Percentiles rank a stretch among this genome's conserved stretches.
Conservation (phyloP, 1,140 invertebrate species). For the Cotesia glomerata region DNA sequence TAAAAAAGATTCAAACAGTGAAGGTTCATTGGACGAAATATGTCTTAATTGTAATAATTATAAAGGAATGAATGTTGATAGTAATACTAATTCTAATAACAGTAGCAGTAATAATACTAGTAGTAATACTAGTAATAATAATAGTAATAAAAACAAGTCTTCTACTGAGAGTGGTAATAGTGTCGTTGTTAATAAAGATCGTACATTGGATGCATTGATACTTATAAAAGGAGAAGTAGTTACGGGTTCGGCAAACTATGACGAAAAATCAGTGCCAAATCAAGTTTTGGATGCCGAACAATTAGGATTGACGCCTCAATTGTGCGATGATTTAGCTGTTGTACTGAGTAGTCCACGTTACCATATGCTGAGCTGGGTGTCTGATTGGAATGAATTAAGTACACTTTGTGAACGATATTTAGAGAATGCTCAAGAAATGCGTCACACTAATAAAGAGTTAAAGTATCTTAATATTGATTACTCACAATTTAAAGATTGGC, state of each 20-base stretch:
- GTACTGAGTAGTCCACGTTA: slow-evolving; percentile 69
- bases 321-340: slow-evolving; percentile 69
- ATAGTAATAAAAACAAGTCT: neutral
- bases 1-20: slow-evolving; percentile 28
- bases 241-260: slow-evolving; percentile 59
- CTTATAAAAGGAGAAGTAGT: slow-evolving; percentile 57
- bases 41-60: slow-evolving; percentile 53
- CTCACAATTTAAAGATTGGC: slow-evolving; percentile 68
- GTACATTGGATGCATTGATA: slow-evolving; percentile 57
- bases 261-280: slow-evolving; percentile 60
- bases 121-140: neutral
- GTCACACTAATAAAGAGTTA: slow-evolving; percentile 67
- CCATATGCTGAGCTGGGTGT: slow-evolving; percentile 69
- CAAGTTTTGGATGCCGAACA: slow-evolving; percentile 63
- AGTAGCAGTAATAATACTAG: neutral
- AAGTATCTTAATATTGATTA: slow-evolving; percentile 73
- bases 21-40: slow-evolving; percentile 40
- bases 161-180: slow-evolving; percentile 16
- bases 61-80: slow-evolving; percentile 28
- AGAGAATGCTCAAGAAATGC: slow-evolving; percentile 66
- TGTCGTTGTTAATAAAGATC: neutral
- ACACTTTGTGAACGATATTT: slow-evolving; percentile 68
- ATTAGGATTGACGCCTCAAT: slow-evolving; percentile 65
- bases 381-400: slow-evolving; percentile 68
- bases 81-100: neutral